phyloP scores from a whole-genome alignment of 2,888 invertebrate species.

The Lamellibrachia satsuma region DNA sequence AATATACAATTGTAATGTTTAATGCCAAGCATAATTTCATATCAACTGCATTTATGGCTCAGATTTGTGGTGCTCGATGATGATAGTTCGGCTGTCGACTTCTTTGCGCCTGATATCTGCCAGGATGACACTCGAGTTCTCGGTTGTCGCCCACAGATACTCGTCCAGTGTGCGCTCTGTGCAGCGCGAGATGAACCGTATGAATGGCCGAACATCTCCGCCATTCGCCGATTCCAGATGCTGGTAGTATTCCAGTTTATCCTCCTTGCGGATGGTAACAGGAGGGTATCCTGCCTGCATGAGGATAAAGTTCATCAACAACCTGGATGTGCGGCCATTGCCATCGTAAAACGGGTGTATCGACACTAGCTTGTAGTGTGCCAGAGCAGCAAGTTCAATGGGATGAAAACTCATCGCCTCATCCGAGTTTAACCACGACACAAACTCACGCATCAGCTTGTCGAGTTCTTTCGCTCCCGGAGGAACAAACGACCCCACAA shows the following conservation, averaged over 20 bases:
- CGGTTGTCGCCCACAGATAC: conserved; percentile 84
- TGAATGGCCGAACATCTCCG: conserved; percentile 94
- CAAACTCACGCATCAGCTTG: conserved; percentile 84
- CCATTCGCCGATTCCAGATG: conserved; percentile 89
- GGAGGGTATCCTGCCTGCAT: conserved; percentile 94
- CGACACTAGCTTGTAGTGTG: conserved; percentile 95
- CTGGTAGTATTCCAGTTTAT: conserved; percentile 77
- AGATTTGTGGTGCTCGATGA: conserved; percentile 25
- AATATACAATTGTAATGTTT: not conserved
- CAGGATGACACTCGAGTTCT: conserved; percentile 54
- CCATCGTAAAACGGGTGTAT: conserved; percentile 98
- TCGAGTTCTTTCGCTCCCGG: conserved; percentile 86
- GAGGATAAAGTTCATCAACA: conserved; percentile 94
- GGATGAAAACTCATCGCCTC: conserved; percentile 87
- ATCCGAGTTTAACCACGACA: conserved; percentile 89
- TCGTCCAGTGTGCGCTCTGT: conserved; percentile 89
- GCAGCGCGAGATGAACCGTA: conserved; percentile 89
- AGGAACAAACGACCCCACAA: conserved; percentile 93
- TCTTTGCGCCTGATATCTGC: conserved; percentile 18
- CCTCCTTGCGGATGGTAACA: conserved; percentile 89
- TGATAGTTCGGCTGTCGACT: conserved; percentile 34
- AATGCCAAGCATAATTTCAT: not conserved
- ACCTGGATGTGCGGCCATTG: conserved; percentile 92
- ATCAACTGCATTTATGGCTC: not conserved
- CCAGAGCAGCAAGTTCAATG: conserved; percentile 91